Conservation (phyloP, 2,888 invertebrate species). For the Schrankia costaestrigalis region DNA sequence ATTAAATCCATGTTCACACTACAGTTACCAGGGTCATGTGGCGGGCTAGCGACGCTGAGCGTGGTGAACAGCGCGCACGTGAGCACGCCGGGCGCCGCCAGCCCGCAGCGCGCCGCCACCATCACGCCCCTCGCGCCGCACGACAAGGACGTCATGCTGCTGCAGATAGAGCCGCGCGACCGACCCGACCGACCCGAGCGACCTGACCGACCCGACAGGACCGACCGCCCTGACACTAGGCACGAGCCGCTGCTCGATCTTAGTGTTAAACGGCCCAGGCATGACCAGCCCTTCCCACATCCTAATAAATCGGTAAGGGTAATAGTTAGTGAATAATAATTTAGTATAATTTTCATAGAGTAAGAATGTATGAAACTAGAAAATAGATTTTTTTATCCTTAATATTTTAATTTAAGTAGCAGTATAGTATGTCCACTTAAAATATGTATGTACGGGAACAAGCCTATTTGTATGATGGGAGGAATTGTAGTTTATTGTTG, state of each 20-base stretch:
- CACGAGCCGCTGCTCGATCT: slow-evolving; percentile 44
- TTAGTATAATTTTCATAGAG: too few relatives aligned
- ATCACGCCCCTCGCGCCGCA: slow-evolving; percentile 84
- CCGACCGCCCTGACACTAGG: slow-evolving; percentile 76
- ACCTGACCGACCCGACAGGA: slow-evolving; percentile 75
- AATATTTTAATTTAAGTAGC: too few relatives aligned
- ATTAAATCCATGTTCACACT: too few relatives aligned
- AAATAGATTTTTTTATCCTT: too few relatives aligned
- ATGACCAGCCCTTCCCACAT: slow-evolving; percentile 41
- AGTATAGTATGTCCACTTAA: too few relatives aligned
- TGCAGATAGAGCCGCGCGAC: slow-evolving; percentile 76
- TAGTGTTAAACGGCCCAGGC: slow-evolving; percentile 44
- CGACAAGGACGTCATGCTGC: slow-evolving; percentile 83
- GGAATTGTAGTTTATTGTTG: too few relatives aligned
- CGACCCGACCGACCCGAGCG: slow-evolving; percentile 83
- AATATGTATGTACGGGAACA: too few relatives aligned
- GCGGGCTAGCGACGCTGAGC: slow-evolving; percentile 84
- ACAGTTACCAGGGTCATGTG: slow-evolving; percentile 46
- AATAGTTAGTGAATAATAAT: too few relatives aligned
- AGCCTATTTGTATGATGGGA: too few relatives aligned
- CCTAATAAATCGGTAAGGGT: slow-evolving; percentile 56
- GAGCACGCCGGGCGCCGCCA: slow-evolving; percentile 51
- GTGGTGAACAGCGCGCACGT: slow-evolving; percentile 80
- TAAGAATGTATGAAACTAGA: too few relatives aligned
- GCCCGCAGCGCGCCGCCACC: slow-evolving; percentile 72